Percentiles rank a stretch among this genome's conserved stretches.
phyloP scores from a whole-genome alignment of 2,888 invertebrate genomes.

The Chelonus formosanus region DNA sequence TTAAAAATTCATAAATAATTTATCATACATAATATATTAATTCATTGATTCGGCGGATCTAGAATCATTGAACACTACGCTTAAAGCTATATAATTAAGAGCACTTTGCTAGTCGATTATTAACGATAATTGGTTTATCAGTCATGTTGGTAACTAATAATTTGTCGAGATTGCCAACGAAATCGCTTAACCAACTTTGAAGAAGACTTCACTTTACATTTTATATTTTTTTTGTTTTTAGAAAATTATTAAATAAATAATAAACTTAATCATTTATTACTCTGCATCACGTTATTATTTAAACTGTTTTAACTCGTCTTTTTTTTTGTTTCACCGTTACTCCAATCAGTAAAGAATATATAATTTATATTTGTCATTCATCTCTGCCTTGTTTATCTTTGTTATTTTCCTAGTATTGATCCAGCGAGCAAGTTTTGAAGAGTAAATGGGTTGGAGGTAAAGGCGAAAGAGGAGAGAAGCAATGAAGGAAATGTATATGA shows the following conservation, averaged over 20 bases:
- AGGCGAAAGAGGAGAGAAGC: slow-evolving; percentile 28
- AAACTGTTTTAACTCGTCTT: too few relatives aligned
- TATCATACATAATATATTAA: slow-evolving; percentile 29
- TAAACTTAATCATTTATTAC: too few relatives aligned
- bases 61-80: slow-evolving; percentile 34
- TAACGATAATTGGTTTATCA: slow-evolving; percentile 41
- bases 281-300: neutral
- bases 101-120: slow-evolving; percentile 38
- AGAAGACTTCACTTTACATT: too few relatives aligned
- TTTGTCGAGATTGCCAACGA: slow-evolving; percentile 28
- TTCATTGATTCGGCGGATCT: slow-evolving; percentile 28
- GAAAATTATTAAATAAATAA: too few relatives aligned
- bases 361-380: slow-evolving; percentile 60
- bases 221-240: too few relatives aligned
- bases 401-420: slow-evolving; percentile 59
- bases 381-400: slow-evolving; percentile 59
- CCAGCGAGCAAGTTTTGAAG: slow-evolving; percentile 49
- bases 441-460: slow-evolving; percentile 48
- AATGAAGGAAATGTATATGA: slow-evolving; percentile 33
- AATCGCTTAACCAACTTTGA: neutral
- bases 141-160: slow-evolving; percentile 31
- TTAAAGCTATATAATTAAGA: slow-evolving; percentile 37
- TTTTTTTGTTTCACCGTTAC: slow-evolving; percentile 8
- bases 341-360: slow-evolving; percentile 50
- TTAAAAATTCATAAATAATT: slow-evolving; percentile 34